phyloP scores from a whole-genome alignment of 2,797 vertebrate species.

The Sphenodon punctatus region DNA sequence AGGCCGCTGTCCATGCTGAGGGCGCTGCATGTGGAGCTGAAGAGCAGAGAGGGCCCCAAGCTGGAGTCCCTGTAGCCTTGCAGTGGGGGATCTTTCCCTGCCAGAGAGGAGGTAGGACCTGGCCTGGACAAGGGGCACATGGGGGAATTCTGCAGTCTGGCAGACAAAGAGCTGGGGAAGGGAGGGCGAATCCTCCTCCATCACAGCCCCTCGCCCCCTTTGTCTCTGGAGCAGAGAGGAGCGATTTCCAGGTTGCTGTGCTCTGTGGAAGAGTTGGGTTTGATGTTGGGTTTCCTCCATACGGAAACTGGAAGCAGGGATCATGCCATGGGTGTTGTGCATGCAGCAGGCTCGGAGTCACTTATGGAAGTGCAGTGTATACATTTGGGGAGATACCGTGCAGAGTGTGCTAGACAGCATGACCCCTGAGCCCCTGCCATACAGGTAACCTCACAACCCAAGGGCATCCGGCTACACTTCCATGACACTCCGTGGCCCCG shows the following conservation, averaged over 20 bases:
- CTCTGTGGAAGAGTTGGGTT: background rate
- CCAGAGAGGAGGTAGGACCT: constrained; percentile 28
- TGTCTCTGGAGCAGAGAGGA: background rate
- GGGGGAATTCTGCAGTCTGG: background rate
- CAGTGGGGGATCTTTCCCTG: background rate
- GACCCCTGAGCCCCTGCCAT: too few relatives aligned
- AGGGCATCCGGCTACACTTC: too few relatives aligned
- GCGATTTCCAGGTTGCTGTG: background rate
- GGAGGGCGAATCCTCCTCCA: background rate
- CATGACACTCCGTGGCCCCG: too few relatives aligned
- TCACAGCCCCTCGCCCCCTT: background rate
- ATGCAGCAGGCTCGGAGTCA: too few relatives aligned
- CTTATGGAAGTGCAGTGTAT: too few relatives aligned
- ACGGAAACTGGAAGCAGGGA: background rate
- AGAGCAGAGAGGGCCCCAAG: background rate
- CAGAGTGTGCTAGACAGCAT: too few relatives aligned
- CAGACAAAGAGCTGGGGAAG: background rate
- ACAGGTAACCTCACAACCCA: too few relatives aligned
- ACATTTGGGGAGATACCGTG: too few relatives aligned
- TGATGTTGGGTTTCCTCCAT: background rate
- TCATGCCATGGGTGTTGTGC: background rate
- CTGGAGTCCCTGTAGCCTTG: background rate
- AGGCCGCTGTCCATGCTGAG: background rate
- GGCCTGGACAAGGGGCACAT: background rate
- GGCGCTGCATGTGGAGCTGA: background rate